Percentiles rank a stretch among this genome's conserved stretches.
Conservation (phyloP, 2,113 vertebrate genomes). For the Paralichthys olivaceus region DNA sequence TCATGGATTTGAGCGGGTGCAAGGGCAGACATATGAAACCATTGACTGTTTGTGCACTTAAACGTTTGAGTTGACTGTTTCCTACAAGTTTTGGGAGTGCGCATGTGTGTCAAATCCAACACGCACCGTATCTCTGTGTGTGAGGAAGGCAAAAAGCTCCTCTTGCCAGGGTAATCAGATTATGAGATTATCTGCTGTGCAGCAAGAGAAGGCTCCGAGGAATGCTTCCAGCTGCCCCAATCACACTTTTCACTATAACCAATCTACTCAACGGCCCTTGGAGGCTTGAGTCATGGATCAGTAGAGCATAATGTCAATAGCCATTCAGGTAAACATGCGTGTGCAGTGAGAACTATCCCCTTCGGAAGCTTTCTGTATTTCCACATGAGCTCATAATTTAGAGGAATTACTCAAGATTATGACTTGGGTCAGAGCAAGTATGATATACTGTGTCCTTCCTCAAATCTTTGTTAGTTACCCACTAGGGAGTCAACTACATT, state of each 20-base stretch:
- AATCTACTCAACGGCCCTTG: constrained; percentile 17
- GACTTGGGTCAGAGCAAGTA: constrained; percentile 39
- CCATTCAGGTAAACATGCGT: constrained; percentile 40
- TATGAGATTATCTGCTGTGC: constrained; percentile 63
- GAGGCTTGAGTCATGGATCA: constrained; percentile 39
- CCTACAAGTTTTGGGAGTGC: not conserved
- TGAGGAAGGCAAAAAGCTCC: constrained; percentile 45
- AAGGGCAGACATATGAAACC: not conserved
- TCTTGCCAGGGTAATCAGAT: constrained; percentile 67
- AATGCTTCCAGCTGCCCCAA: constrained; percentile 34
- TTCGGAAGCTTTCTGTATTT: constrained; percentile 36
- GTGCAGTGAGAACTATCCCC: constrained; percentile 14
- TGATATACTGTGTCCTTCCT: constrained; percentile 38
- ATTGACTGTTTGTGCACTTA: not conserved
- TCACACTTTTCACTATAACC: constrained; percentile 35
- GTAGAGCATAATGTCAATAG: constrained; percentile 26
- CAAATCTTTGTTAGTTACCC: constrained; percentile 41
- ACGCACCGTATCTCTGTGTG: constrained; percentile 14
- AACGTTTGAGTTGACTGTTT: not conserved
- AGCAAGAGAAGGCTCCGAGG: constrained; percentile 28
- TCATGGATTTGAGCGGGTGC: not conserved
- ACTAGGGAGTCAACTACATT: constrained; percentile 12
- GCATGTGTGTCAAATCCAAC: not conserved
- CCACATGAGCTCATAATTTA: constrained; percentile 55
- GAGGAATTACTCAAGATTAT: constrained; percentile 55